phyloP scores from a whole-genome alignment of 2,113 vertebrate genomes.

The Peromyscus californicus region DNA sequence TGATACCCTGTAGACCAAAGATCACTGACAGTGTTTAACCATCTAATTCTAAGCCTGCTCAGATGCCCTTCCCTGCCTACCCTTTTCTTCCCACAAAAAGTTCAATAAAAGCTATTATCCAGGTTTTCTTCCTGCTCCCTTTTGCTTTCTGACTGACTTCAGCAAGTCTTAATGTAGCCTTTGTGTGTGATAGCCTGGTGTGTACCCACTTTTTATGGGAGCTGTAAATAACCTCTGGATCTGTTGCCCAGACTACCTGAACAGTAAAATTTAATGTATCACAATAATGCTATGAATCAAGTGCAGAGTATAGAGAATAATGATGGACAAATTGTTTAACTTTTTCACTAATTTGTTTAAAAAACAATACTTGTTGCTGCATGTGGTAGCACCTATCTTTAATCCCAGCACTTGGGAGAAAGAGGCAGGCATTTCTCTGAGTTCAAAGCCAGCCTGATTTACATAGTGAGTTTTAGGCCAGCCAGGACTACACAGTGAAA shows the following conservation, averaged over 20 bases:
- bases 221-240: not conserved
- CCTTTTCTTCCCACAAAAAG: not conserved
- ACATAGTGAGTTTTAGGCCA: not conserved
- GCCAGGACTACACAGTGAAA: not conserved
- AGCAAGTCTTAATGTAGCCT: not conserved
- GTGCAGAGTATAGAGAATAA: not conserved
- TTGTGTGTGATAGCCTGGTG: not conserved
- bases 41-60: not conserved
- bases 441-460: not conserved
- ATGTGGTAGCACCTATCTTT: not conserved
- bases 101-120: not conserved
- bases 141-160: not conserved
- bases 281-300: not conserved
- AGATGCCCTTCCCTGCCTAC: not conserved
- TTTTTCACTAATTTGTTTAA: constrained; percentile 15
- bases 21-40: not conserved
- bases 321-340: not conserved
- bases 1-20: not conserved
- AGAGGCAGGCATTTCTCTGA: not conserved
- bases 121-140: not conserved
- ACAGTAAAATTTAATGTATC: constrained; percentile 8
- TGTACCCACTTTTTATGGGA: not conserved
- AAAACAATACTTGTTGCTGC: not conserved
- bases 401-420: not conserved
- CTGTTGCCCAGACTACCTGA: not conserved